Evolutionary conservation across 1,140 invertebrate genomes (phyloP).

Genomic region (Bombus fervidus): DNA sequence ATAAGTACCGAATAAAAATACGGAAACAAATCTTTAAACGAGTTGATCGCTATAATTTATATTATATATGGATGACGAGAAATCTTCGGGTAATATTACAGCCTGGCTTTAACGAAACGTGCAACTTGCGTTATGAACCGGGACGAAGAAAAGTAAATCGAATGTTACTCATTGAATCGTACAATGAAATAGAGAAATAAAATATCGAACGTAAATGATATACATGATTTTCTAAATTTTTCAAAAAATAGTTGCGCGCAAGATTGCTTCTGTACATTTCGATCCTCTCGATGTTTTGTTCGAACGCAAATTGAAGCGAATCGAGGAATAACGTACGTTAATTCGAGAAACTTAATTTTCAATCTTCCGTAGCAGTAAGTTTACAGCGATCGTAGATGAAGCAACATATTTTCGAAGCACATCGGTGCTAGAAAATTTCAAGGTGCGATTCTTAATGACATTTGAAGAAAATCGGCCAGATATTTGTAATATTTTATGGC

Average conservation of each 20-base stretch:
- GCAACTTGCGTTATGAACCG: neutral
- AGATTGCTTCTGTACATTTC: too few relatives aligned
- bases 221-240: neutral
- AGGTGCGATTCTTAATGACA: neutral
- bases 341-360: neutral
- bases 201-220: neutral
- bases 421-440: neutral
- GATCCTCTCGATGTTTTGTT: neutral
- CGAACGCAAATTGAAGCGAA: neutral
- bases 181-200: neutral
- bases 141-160: neutral
- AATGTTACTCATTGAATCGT: neutral
- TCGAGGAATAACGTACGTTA: neutral
- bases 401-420: neutral
- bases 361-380: neutral
- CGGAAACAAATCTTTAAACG: neutral
- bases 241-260: neutral
- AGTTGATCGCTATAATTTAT: neutral
- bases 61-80: neutral
- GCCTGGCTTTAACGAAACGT: neutral
- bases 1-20: neutral
- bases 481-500: neutral
- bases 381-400: neutral
- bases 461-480: neutral
- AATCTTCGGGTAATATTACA: neutral